These are phyloP conservation scores for Podarcis muralis DNA, from an alignment of 2,113 vertebrate species.

Conservation along the genomic window DNA sequence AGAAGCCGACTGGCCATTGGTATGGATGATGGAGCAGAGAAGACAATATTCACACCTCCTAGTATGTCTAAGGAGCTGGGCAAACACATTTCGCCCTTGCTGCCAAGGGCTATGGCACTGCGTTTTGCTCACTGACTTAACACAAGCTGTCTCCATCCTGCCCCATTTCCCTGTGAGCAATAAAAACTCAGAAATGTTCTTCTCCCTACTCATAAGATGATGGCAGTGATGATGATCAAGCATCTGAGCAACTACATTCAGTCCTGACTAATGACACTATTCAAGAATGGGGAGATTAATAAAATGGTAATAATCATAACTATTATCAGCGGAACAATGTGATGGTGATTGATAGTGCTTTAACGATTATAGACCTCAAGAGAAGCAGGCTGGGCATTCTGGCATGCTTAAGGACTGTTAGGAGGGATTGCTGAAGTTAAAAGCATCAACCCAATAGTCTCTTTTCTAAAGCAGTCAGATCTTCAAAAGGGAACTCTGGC, in stretches of 20 bases:
- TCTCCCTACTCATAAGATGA: background rate
- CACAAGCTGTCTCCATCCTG: accelerated
- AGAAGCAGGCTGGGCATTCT: background rate
- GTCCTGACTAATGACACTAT: background rate
- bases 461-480: background rate
- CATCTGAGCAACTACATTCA: background rate
- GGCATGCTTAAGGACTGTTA: background rate
- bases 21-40: background rate
- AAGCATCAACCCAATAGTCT: background rate
- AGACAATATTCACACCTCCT: background rate
- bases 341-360: background rate
- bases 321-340: background rate
- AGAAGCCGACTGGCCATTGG: background rate
- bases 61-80: background rate
- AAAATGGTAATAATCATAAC: background rate
- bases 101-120: too few species aligned
- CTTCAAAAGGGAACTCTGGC: background rate
- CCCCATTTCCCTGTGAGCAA: background rate
- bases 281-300: background rate
- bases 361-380: background rate
- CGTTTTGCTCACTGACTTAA: background rate
- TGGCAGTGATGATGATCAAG: background rate
- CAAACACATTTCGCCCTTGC: background rate
- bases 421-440: background rate
- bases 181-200: background rate